Evolutionary conservation across 2,888 invertebrate genomes (phyloP), one percentile per base, ranked within the genome.

Genomic region (Phyto melanocephala): DNA sequence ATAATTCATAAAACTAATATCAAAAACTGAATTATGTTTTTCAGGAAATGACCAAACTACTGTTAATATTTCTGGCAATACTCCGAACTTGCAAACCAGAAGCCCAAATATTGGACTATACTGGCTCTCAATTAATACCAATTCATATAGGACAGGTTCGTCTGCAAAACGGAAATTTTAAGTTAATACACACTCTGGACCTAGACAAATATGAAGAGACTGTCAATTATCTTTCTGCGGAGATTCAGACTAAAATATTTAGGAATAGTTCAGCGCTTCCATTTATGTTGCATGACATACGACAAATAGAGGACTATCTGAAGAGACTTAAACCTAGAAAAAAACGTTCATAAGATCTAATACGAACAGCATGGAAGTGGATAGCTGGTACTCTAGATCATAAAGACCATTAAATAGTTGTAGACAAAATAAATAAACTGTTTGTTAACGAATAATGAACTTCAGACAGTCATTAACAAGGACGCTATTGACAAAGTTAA

Each of bases 351-450:
- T 8, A 33, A 33, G 33, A 56, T 15, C 7, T 56, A 28, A 7
- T 56, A 17, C 15, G 10, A 6, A 33, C 54, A 33, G 54, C 54
- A 7, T 56, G 54, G 33, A 56, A 56, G 15, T 56, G 33, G 54
- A 33, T n/a, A n/a, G n/a, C n/a, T n/a, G 33, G 33, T 28, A 56
- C 54, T 28, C 54, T 15, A 17, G 54, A 56, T 33, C 54, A 56
- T 33, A 33, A 56, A 24, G 54, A 56, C 28, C 54, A 33, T 56
- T 6, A 56, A 24, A 56, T 56, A 56, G 28, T 58, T 37, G 13
- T 58, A 13, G 58, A 58, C 17, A 58, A 58, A 58, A 58, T 58
- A n/a, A n/a, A n/a, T n/a, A 58, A 58, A 58, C 58, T 35, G 37
- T 37, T 35, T 20, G 37, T 11, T 35, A 58, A 58, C 58, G 58